Evolutionary conservation across 2,797 vertebrate genomes (phyloP), one percentile per base, ranked within the genome.

Genomic region (Periparus ater): DNA sequence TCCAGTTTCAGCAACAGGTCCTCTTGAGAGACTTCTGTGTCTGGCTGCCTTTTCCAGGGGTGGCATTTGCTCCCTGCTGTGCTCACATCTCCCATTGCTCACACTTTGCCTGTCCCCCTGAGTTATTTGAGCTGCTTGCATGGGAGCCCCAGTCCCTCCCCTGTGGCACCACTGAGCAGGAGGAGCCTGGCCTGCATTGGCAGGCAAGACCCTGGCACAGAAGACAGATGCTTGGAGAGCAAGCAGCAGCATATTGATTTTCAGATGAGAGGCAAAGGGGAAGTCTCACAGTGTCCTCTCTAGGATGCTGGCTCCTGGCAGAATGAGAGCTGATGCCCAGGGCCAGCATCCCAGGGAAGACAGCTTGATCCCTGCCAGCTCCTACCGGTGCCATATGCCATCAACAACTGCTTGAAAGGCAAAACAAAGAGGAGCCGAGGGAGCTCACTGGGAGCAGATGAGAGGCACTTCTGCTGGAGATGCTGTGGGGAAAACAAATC

Each of bases 401-500:
- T 82, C 58, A 89, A 54, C 83, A 45, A 71, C 85, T 10, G 6
- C 74, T 83, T 15, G 27, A 85, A 93, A 96, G 51, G 82, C 66
- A 93, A 91, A 93, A 73, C 68, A 70, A 92, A 75, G 36, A 57
- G 66, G 65, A 85, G 83, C 36, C 0, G 3, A 87, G 77, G 89
- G 85, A 91, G 77, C 50, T 71, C 57, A 48, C 45, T 4, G 21
- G 61, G 82, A 92, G 48, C 87, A 93, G 96, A 85, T 47, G 83
- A 96, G 72, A 92, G 61, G 27, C 10, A 13, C 83, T 95, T 85
- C 85, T 75, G 65, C 26, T 63, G 1, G 2, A 62, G 88, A 73
- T 2, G 14, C 67, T 73, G 78, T 9, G 68, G 76, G 54, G 62
- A 94, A 95, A 95, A 92, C 89, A 92, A 94, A 88, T 55, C 51